Evolutionary conservation across 2,888 invertebrate species (phyloP).

Genomic region (Netelia melanura): DNA sequence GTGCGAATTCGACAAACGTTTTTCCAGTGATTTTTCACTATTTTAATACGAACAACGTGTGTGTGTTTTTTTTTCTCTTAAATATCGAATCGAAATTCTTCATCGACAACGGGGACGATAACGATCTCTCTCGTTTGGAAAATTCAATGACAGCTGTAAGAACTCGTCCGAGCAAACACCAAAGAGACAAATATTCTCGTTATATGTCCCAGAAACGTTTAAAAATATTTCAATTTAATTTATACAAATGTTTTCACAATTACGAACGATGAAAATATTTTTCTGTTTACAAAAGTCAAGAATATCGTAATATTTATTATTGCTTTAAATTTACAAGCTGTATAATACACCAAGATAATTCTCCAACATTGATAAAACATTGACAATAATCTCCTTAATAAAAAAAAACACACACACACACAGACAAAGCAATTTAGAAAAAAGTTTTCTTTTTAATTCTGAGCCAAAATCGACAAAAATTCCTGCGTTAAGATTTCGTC

Average conservation of each 20-base stretch:
- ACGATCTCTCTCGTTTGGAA: too few species aligned
- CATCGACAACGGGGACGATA: background rate
- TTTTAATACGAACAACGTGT: too few species aligned
- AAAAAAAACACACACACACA: background rate
- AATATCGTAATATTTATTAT: too few species aligned
- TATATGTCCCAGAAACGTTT: background rate
- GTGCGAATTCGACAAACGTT: background rate
- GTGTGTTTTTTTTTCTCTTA: background rate
- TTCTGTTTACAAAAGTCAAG: too few species aligned
- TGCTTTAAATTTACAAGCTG: too few species aligned
- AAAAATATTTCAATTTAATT: background rate
- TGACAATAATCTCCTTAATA: background rate
- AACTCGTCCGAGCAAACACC: too few species aligned
- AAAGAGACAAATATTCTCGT: too few species aligned
- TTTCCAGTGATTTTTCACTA: background rate
- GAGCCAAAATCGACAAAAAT: background rate
- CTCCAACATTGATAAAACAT: background rate
- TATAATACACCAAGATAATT: too few species aligned
- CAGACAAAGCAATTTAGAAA: background rate
- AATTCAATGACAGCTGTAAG: background rate
- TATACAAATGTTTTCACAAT: background rate
- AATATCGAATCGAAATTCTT: background rate
- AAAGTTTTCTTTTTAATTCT: background rate
- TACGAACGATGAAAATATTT: background rate
- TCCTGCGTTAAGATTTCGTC: too few species aligned